A percentile compares a stretch with the other conserved stretches of the same genome.
Conservation (phyloP, 2,113 vertebrate genomes). For the Delphinus delphis region DNA sequence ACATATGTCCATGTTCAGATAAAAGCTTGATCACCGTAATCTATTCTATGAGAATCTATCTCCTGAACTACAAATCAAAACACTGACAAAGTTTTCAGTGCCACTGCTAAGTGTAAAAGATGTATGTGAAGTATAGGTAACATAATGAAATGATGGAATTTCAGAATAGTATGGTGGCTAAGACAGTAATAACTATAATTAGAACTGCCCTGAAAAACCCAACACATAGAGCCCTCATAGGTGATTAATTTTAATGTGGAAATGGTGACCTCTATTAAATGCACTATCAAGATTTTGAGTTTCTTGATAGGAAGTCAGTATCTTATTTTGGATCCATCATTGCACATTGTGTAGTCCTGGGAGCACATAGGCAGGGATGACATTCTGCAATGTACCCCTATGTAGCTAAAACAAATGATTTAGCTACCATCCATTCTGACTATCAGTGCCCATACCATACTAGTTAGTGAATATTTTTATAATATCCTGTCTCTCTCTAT, state of each 20-base stretch:
- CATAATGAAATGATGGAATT: not conserved
- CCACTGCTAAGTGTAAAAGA: not conserved
- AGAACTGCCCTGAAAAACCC: not conserved
- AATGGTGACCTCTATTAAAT: not conserved
- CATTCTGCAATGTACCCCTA: not conserved
- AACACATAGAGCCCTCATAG: not conserved
- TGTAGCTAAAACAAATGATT: not conserved
- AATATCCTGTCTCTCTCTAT: not conserved
- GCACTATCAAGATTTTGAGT: not conserved
- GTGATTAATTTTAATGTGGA: not conserved
- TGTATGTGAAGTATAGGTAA: not conserved
- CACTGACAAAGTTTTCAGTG: not conserved
- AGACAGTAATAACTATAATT: not conserved
- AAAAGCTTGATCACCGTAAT: conserved; percentile 1
- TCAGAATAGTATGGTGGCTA: not conserved
- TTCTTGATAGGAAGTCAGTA: not conserved
- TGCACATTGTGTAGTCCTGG: too few species aligned
- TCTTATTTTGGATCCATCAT: not conserved
- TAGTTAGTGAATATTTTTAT: not conserved
- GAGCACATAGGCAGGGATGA: not conserved
- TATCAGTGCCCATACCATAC: not conserved
- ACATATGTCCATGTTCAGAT: not conserved
- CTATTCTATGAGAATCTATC: not conserved
- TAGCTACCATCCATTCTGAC: not conserved
- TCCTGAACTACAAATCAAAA: not conserved